Evolutionary conservation across 2,797 vertebrate species (phyloP).

Genomic region (Carapus acus): DNA sequence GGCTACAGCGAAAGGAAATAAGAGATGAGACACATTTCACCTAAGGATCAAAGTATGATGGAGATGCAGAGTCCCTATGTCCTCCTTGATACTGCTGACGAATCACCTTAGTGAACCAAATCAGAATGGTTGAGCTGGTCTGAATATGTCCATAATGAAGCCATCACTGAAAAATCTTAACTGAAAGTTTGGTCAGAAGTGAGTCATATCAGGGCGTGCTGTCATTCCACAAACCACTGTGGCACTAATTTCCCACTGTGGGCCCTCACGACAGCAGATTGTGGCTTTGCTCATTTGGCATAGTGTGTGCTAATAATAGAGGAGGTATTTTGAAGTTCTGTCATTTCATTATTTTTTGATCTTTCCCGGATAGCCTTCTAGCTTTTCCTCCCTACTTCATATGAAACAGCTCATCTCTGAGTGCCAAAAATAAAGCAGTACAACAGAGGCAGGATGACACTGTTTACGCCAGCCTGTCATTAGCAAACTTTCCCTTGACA

Average conservation of each 20-base stretch:
- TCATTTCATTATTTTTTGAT: constrained; percentile 61
- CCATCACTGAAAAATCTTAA: too few species aligned
- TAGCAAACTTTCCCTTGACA: constrained; percentile 64
- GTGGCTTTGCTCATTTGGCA: constrained; percentile 60
- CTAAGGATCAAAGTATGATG: too few species aligned
- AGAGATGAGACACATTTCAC: too few species aligned
- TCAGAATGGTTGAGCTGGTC: too few species aligned
- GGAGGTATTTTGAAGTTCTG: constrained; percentile 58
- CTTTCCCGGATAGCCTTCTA: constrained; percentile 63
- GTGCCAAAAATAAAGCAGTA: constrained; percentile 61
- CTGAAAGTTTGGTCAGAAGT: background rate
- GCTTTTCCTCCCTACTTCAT: constrained; percentile 38
- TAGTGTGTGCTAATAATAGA: constrained; percentile 65
- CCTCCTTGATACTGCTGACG: too few species aligned
- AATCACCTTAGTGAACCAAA: too few species aligned
- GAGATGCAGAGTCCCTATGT: too few species aligned
- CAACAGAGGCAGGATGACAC: constrained; percentile 64
- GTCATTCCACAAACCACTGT: constrained; percentile 16
- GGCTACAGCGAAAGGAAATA: too few species aligned
- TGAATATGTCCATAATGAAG: too few species aligned
- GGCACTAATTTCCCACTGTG: constrained; percentile 40
- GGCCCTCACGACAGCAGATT: constrained; percentile 40
- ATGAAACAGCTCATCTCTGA: constrained; percentile 58
- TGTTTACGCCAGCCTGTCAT: constrained; percentile 63
- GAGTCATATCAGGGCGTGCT: background rate